phyloP scores from a whole-genome alignment of 2,113 vertebrate species.

The Caranx melampygus region DNA sequence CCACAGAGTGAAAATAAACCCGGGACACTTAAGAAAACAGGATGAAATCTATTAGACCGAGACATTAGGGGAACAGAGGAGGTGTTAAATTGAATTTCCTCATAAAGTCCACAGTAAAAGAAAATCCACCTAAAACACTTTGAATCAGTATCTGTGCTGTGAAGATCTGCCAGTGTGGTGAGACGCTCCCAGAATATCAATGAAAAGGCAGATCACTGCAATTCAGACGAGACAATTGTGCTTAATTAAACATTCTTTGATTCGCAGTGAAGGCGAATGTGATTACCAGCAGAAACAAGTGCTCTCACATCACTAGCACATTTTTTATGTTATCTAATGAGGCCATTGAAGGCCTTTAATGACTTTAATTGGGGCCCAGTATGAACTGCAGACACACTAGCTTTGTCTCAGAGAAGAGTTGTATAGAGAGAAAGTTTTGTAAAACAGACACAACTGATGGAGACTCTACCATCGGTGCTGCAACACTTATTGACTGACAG shows the following conservation, averaged over 20 bases:
- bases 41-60: constrained; percentile 54
- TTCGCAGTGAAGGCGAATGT: neutral
- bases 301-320: neutral
- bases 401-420: neutral
- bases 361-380: neutral
- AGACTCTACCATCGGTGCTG: neutral
- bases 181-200: neutral
- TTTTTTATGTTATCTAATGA: neutral
- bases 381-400: neutral
- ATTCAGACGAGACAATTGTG: neutral
- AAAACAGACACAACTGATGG: neutral
- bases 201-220: constrained; percentile 1
- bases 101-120: neutral
- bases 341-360: neutral
- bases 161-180: neutral
- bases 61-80: neutral
- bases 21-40: constrained; percentile 8
- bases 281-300: constrained; percentile 10
- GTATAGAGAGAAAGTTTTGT: neutral
- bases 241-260: neutral
- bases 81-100: neutral
- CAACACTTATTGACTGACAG: neutral
- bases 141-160: neutral
- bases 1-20: constrained; percentile 58
- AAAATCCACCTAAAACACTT: neutral